These are phyloP conservation scores for Anguilla obscura DNA, from an alignment of 2,797 vertebrate genomes.

Conservation along the genomic window DNA sequence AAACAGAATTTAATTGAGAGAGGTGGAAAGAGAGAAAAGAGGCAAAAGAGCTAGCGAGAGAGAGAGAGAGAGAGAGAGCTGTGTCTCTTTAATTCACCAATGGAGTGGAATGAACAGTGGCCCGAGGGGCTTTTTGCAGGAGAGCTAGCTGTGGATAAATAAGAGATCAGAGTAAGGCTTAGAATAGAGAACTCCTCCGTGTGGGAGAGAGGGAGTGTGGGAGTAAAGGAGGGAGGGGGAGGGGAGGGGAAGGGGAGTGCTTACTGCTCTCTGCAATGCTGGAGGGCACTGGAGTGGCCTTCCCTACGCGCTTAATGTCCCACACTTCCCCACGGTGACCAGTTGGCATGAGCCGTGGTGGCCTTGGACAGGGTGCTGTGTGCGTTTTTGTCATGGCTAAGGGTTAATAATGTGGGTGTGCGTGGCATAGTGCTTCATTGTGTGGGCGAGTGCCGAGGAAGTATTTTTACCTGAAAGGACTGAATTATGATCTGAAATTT, in stretches of 20 bases:
- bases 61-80: not conserved
- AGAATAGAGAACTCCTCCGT: not conserved
- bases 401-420: not conserved
- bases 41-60: not conserved
- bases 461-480: not conserved
- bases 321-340: not conserved
- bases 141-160: not conserved
- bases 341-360: not conserved
- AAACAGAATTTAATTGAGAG: not conserved
- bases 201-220: not conserved
- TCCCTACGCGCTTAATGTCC: not conserved
- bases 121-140: not conserved
- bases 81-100: slow-evolving; percentile 1
- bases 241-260: not conserved
- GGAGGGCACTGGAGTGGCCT: not conserved
- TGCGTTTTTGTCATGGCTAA: not conserved
- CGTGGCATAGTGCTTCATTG: not conserved
- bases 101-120: slow-evolving; percentile 11
- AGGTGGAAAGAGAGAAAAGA: not conserved
- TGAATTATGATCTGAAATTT: not conserved
- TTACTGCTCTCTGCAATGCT: not conserved
- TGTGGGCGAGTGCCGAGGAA: not conserved
- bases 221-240: not conserved
- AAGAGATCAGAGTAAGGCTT: slow-evolving; percentile 1
- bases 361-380: not conserved